phyloP scores from a whole-genome alignment of 2,113 vertebrate genomes.

The Capreolus pygargus region DNA sequence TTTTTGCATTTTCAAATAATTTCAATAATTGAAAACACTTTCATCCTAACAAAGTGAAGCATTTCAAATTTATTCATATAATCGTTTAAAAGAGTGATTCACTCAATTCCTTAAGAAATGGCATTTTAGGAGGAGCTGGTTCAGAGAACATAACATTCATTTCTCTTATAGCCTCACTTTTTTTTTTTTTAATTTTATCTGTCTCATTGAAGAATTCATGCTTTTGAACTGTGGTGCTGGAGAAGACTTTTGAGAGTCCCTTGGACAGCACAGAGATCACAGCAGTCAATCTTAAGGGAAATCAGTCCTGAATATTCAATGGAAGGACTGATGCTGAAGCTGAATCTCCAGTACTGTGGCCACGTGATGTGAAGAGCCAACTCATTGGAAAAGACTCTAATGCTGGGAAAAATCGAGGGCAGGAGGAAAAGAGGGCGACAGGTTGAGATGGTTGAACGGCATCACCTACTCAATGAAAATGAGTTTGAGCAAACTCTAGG shows the following conservation, averaged over 20 bases:
- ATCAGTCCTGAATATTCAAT: not conserved
- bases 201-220: not conserved
- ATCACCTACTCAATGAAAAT: not conserved
- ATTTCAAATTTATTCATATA: not conserved
- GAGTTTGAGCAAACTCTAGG: not conserved
- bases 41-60: not conserved
- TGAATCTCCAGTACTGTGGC: not conserved
- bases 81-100: not conserved
- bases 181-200: not conserved
- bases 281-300: not conserved
- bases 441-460: not conserved
- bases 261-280: not conserved
- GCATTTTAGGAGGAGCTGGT: too few species aligned
- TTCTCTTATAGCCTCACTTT: not conserved
- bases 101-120: not conserved
- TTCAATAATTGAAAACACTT: not conserved
- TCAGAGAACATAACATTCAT: not conserved
- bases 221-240: not conserved
- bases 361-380: not conserved
- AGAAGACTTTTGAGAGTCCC: not conserved
- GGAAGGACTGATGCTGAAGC: not conserved
- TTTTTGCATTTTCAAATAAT: constrained; percentile 12
- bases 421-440: not conserved
- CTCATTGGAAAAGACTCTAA: not conserved
- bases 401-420: not conserved